Conservation (phyloP, 2,888 invertebrate genomes). For the Ophraella communa region DNA sequence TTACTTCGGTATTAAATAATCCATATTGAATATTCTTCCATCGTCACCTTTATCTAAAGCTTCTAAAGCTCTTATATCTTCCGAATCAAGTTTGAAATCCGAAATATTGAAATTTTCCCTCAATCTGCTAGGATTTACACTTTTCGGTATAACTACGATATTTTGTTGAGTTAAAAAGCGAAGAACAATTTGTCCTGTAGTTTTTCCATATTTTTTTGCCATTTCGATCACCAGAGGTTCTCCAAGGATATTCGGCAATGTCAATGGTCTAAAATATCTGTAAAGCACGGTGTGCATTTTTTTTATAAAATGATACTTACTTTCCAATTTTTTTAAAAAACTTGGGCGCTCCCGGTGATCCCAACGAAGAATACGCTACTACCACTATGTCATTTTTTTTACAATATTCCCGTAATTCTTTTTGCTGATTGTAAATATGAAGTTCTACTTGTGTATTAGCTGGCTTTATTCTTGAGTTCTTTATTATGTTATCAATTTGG, state of each 20-base stretch:
- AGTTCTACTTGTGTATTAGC: constrained; percentile 76
- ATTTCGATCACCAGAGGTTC: constrained; percentile 64
- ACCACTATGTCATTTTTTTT: constrained; percentile 70
- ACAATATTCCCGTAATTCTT: constrained; percentile 68
- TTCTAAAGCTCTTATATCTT: constrained; percentile 66
- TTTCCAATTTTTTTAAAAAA: constrained; percentile 64
- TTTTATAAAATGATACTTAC: background rate
- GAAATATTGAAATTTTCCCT: constrained; percentile 76
- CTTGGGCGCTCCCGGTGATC: constrained; percentile 71
- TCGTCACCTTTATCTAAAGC: background rate
- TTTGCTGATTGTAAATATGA: constrained; percentile 79
- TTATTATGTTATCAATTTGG: constrained; percentile 73
- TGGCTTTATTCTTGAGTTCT: constrained; percentile 63
- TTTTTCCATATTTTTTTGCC: constrained; percentile 67
- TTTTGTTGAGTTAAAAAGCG: constrained; percentile 73
- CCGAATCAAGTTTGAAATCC: constrained; percentile 68
- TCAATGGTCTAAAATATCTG: constrained; percentile 46
- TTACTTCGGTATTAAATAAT: too few relatives aligned
- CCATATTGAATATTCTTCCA: background rate
- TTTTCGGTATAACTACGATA: constrained; percentile 80
- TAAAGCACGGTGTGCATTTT: too few relatives aligned
- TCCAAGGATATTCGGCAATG: constrained; percentile 67
- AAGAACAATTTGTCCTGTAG: constrained; percentile 75
- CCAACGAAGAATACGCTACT: constrained; percentile 82
- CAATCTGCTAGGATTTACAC: constrained; percentile 73